Conservation (phyloP, 2,113 vertebrate species). For the Daubentonia madagascariensis region DNA sequence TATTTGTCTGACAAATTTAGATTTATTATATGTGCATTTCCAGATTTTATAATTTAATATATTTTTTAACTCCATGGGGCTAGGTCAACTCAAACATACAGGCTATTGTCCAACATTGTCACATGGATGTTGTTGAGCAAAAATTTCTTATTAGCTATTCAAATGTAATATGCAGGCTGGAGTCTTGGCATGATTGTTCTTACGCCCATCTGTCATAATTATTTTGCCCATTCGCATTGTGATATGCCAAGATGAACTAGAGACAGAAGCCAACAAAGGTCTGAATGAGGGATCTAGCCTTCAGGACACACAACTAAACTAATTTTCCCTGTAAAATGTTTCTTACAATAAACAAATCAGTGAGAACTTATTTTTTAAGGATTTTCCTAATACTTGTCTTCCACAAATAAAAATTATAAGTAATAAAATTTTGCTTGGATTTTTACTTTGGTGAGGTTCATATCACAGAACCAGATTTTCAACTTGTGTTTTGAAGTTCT, state of each 20-base stretch:
- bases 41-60: not conserved
- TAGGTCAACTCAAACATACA: not conserved
- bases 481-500: not conserved
- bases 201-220: slow-evolving; percentile 55
- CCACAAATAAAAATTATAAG: not conserved
- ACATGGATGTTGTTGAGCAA: not conserved
- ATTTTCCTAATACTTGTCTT: not conserved
- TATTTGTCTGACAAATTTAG: not conserved
- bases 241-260: slow-evolving; percentile 34
- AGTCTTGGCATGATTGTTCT: not conserved
- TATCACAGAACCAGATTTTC: not conserved
- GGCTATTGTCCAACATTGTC: not conserved
- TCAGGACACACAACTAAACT: slow-evolving; percentile 3
- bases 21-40: not conserved
- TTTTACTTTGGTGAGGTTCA: not conserved
- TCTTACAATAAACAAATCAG: not conserved
- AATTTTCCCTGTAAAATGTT: not conserved
- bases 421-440: not conserved
- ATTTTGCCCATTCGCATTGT: not conserved
- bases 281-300: slow-evolving; percentile 17
- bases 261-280: slow-evolving; percentile 2
- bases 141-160: slow-evolving; percentile 12
- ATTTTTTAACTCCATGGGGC: not conserved
- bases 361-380: not conserved
- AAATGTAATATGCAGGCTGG: not conserved